phyloP scores from a whole-genome alignment of 2,113 vertebrate species.

The Stictonetta naevosa region DNA sequence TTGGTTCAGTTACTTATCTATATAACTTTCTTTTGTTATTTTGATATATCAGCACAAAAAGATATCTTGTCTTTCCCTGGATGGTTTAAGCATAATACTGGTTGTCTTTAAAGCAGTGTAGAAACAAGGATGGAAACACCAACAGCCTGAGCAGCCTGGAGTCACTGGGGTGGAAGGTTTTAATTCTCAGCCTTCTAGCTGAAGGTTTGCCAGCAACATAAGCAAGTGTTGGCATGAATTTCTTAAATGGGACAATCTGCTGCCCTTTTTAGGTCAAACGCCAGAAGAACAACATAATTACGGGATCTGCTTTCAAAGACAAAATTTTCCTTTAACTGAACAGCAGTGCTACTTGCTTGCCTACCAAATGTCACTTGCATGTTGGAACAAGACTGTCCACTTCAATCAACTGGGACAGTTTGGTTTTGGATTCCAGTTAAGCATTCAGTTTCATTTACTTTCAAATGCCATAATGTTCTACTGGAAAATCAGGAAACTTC shows the following conservation, averaged over 20 bases:
- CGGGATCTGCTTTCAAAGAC: background rate
- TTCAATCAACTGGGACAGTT: background rate
- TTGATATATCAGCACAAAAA: background rate
- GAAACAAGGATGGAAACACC: background rate
- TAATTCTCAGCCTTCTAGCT: background rate
- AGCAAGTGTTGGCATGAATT: slow-evolving; percentile 22
- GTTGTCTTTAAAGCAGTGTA: background rate
- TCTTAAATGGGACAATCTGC: slow-evolving; percentile 21
- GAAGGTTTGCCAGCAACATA: slow-evolving; percentile 3
- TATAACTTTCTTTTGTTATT: background rate
- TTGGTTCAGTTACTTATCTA: background rate
- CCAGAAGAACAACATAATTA: background rate
- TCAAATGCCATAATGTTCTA: background rate
- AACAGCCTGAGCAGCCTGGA: background rate
- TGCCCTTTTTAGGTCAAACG: slow-evolving; percentile 5
- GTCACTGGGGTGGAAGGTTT: background rate
- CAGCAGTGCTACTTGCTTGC: background rate
- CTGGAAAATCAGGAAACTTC: background rate
- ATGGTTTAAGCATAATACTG: background rate
- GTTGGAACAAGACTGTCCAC: background rate
- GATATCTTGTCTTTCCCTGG: background rate
- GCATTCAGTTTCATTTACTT: background rate
- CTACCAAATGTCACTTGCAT: background rate
- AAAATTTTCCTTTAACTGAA: background rate
- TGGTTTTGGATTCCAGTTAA: background rate